Evolutionary conservation across 2,888 invertebrate species (phyloP).

Genomic region (Mimumesa dahlbomi): DNA sequence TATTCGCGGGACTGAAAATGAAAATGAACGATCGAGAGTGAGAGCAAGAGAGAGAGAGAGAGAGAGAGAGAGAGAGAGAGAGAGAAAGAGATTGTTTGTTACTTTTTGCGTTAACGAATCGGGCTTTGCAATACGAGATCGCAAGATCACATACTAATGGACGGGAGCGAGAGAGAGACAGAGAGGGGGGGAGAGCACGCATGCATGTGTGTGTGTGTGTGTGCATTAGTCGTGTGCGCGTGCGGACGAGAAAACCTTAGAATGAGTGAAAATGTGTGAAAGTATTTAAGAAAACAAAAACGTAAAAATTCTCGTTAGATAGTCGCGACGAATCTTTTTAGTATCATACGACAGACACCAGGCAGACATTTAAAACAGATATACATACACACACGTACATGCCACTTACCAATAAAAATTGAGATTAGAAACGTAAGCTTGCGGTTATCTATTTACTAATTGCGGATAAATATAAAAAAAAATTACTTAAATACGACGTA

Average conservation of each 20-base stretch:
- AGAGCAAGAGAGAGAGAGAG: conserved; percentile 1
- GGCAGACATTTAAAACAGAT: no score
- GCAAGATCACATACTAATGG: conserved; percentile 45
- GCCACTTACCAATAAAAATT: conserved; percentile 58
- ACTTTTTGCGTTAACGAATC: conserved; percentile 39
- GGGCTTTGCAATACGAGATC: conserved; percentile 66
- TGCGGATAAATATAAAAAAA: conserved; percentile 71
- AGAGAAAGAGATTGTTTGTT: conserved; percentile 3
- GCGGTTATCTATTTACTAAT: conserved; percentile 74
- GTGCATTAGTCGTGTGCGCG: not conserved
- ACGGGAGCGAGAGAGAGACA: conserved; percentile 34
- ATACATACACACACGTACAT: not conserved
- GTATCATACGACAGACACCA: conserved; percentile 24
- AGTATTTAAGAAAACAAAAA: conserved; percentile 8
- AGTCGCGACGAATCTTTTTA: conserved; percentile 61
- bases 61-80: conserved; percentile 1
- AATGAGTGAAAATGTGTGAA: conserved; percentile 1
- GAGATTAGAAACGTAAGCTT: conserved; percentile 69
- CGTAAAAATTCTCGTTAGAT: conserved; percentile 53
- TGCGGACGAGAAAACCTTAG: conserved; percentile 13
- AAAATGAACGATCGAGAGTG: not conserved
- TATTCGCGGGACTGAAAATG: not conserved
- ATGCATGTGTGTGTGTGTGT: no score
- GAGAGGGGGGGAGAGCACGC: not conserved
- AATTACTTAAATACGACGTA: conserved; percentile 64